These are phyloP conservation scores for Drosophila ficusphila DNA, from an alignment of 1,140 invertebrate species.

Conservation along the genomic window DNA sequence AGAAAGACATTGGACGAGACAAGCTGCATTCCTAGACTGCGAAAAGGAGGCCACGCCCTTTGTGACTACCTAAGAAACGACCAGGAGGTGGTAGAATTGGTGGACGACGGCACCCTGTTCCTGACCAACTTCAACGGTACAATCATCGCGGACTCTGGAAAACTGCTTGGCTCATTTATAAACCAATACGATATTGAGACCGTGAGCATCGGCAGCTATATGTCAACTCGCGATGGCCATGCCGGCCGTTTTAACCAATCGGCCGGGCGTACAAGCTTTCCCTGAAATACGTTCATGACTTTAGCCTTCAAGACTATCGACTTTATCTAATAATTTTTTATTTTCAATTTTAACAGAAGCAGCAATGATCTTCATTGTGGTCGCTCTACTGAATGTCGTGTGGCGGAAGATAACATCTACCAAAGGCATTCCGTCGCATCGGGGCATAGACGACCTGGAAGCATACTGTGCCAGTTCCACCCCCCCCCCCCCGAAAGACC, in stretches of 20 bases:
- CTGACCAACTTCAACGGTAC: conserved; percentile 12
- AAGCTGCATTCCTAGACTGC: not conserved
- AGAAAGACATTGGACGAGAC: not conserved
- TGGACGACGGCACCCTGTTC: conserved; percentile 5
- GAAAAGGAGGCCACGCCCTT: conserved; percentile 4
- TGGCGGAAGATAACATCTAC: not conserved
- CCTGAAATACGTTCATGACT: no score
- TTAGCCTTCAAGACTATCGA: not conserved
- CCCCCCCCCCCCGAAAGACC: not conserved
- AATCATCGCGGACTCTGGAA: not conserved
- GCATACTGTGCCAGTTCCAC: not conserved
- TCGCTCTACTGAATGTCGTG: not conserved
- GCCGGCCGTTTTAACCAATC: not conserved
- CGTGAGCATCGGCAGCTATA: not conserved
- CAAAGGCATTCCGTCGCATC: not conserved
- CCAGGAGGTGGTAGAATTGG: not conserved
- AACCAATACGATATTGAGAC: not conserved
- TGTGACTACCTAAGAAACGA: not conserved
- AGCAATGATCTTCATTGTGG: not conserved
- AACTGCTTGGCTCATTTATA: not conserved
- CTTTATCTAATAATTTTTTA: not conserved
- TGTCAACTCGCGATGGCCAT: conserved; percentile 1
- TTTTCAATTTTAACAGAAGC: not conserved
- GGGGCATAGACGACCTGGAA: not conserved
- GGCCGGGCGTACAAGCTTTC: not conserved